Base-by-base conservation (phyloP, 2,113 vertebrate genomes). In the Platysternon megacephalum region DNA sequence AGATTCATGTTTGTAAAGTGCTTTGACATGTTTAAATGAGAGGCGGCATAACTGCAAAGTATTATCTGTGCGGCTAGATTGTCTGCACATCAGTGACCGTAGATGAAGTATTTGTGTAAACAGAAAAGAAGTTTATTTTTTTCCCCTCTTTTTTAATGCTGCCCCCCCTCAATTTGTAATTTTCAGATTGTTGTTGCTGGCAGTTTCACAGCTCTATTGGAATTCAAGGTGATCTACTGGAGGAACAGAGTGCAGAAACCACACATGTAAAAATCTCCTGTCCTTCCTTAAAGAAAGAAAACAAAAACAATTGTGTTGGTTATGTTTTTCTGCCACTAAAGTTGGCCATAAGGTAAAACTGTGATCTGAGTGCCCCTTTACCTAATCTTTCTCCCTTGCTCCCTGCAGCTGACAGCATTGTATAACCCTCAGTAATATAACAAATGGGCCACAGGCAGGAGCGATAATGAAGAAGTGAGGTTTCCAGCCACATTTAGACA, bases 311-410 rank as follows among this genome's bases (percentile, higher is more conserved):
- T 8, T 2, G 48, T 84, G 19, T 12, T 2, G 44, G 46, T 81
- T 56, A 11, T 4, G 35, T 26, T 95, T 94, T 61, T 78, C 8
- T 53, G 44, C 8, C 29, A 21, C 32, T 91, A 85, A 65, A n/a
- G 28, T 8, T 92, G 52, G 2, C 4, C 89, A 94, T 42, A 82
- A 46, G 1, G 65, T 22, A 78, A n/a, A 91, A 78, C 82, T 89
- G 14, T 29, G 44, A 84, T n/a, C n/a, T 39, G 6, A 53, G 55
- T 52, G 22, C 10, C 79, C 55, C 52, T 83, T 93, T 79, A 87
- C n/a, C 46, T 89, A 61, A 65, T 88, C 79, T 91, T 94, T 90
- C 26, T 88, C 11, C n/a, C 35, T 94, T 44, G 79, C 32, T 78
- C 8, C 44, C 84, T 91, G 13, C 3, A 14, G 21, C 42, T 46